These are phyloP conservation scores for Cyprinus carpio DNA, from an alignment of 2,113 vertebrate genomes.

Conservation along the genomic window DNA sequence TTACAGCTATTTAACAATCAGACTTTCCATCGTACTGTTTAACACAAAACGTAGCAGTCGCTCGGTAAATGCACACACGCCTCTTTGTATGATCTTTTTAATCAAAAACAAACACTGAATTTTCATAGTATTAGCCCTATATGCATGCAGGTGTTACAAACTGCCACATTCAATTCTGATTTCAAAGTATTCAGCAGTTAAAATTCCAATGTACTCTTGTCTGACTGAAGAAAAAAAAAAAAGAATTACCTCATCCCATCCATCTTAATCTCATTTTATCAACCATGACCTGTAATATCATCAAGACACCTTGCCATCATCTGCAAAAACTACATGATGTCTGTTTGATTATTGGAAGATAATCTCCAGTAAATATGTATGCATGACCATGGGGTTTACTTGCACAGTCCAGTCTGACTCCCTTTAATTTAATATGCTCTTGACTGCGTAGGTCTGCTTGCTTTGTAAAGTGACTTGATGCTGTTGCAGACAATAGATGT, in stretches of 20 bases:
- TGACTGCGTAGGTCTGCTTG: conserved; percentile 33
- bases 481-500: conserved; percentile 47
- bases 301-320: neutral
- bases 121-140: neutral
- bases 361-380: conserved; percentile 30
- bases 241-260: neutral
- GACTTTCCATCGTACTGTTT: neutral
- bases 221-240: neutral
- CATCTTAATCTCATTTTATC: neutral
- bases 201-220: neutral
- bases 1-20: neutral
- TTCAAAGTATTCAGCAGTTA: neutral
- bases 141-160: neutral
- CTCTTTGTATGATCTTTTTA: neutral
- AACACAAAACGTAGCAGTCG: neutral
- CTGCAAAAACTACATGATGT: conserved; percentile 9
- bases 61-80: neutral
- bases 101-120: neutral
- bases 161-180: neutral
- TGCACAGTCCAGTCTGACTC: conserved; percentile 48
- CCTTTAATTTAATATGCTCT: conserved; percentile 53
- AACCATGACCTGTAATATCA: neutral
- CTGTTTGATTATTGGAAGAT: conserved; percentile 22
- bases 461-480: conserved; percentile 52
- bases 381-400: conserved; percentile 49